These are phyloP conservation scores for Rhynchophorus ferrugineus DNA, from an alignment of 1,140 invertebrate genomes.

Conservation along the genomic window DNA sequence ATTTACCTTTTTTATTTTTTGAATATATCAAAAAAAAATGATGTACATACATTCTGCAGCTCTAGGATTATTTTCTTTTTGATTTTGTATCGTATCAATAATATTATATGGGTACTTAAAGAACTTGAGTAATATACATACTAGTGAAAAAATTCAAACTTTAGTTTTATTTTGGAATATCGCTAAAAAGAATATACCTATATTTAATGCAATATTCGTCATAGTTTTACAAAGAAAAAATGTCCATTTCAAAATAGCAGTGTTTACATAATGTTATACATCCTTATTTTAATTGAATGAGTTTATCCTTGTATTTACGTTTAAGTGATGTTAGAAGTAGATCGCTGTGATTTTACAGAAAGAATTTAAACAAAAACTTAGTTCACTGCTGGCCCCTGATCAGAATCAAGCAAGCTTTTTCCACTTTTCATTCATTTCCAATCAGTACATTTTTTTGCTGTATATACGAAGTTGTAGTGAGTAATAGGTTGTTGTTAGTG, in stretches of 20 bases:
- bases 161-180: slow-evolving; percentile 23
- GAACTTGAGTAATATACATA: slow-evolving; percentile 14
- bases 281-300: background rate
- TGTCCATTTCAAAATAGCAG: background rate
- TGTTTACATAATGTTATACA: background rate
- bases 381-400: background rate
- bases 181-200: slow-evolving; percentile 10
- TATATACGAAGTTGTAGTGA: slow-evolving; percentile 8
- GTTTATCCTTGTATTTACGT: slow-evolving; percentile 6
- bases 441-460: background rate
- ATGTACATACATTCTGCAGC: slow-evolving; percentile 23
- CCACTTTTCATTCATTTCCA: background rate
- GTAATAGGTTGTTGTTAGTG: slow-evolving; percentile 5
- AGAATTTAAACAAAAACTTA: slow-evolving; percentile 6
- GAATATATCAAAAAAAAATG: slow-evolving; percentile 8
- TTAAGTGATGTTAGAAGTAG: slow-evolving; percentile 20
- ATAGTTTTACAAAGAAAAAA: slow-evolving; percentile 13
- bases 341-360: slow-evolving; percentile 21
- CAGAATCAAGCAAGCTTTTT: slow-evolving; percentile 2
- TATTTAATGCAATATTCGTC: slow-evolving; percentile 17
- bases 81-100: slow-evolving; percentile 18
- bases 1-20: slow-evolving; percentile 10
- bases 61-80: slow-evolving; percentile 21
- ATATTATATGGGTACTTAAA: slow-evolving; percentile 22
- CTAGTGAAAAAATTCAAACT: slow-evolving; percentile 10